Base-by-base conservation (phyloP, 2,888 invertebrate species). In the Torymus aiolomorphi region DNA sequence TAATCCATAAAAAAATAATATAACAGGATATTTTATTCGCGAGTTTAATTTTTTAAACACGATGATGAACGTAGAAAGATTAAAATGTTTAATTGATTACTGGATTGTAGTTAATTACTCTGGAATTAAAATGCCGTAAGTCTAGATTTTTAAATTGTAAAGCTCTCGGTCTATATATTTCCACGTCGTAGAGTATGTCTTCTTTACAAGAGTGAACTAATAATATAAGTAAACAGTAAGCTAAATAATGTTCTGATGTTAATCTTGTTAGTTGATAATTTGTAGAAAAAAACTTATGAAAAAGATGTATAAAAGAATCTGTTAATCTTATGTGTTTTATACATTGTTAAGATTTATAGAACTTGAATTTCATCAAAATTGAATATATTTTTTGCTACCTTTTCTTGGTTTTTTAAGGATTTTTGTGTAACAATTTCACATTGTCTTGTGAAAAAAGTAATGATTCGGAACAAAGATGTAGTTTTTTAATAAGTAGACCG, bases 361-460 rank as follows among this genome's bases (percentile, higher is more conserved):
- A 42, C 42, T 42, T 0, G 42, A 5, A 42, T 42, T 42, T 42
- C 42, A 42, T 42, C 42, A 42, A 42, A 42, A 42, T 42, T 42
- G 42, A 42, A 42, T 8, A 52, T 69, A 63, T 78, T 18, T 61
- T 80, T 83, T 78, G 70, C 76, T 80, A 77, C 73, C 72, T 69
- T 82, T 76, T 76, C n/a, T 72, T 65, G 20, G 62, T 74, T 42
- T 42, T 80, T 57, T 76, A 76, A 76, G 57, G 52, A 42, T 42
- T 42, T 76, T 76, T 66, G 61, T 76, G 62, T 72, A 62, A 62
- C 56, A 73, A 49, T 69, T 72, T 59, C 42, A 42, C 42, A 67
- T 69, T 76, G 57, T 80, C 67, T 72, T 20, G 66, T 73, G 76
- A 80, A 80, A 80, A 76, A 80, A 80, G 24, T 12, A 80, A 76